phyloP scores from a whole-genome alignment of 2,113 vertebrate species.

The Ondatra zibethicus region DNA sequence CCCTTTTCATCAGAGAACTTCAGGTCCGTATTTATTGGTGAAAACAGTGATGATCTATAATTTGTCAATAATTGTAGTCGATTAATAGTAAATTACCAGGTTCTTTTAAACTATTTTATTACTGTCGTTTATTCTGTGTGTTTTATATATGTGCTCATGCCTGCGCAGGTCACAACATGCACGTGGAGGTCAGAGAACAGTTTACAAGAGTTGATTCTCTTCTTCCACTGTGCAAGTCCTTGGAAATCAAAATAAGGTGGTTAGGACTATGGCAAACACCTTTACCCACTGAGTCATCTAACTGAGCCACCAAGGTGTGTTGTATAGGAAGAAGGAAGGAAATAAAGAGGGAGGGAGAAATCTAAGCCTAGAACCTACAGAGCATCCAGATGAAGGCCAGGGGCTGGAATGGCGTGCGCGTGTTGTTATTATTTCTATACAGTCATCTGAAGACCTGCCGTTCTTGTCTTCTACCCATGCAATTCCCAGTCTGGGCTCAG shows the following conservation, averaged over 20 bases:
- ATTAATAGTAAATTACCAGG: not conserved
- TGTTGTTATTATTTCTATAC: not conserved
- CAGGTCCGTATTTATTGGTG: constrained; percentile 8
- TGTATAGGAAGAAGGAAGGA: not conserved
- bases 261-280: not conserved
- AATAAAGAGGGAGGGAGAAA: not conserved
- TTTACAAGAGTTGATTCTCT: not conserved
- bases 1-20: not conserved
- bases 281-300: not conserved
- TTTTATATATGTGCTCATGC: not conserved
- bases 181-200: not conserved
- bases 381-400: not conserved
- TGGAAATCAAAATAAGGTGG: no score
- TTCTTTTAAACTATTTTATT: not conserved
- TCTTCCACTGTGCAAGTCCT: not conserved
- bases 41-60: constrained; percentile 26
- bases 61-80: constrained; percentile 1
- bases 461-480: constrained; percentile 52
- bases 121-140: not conserved
- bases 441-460: not conserved
- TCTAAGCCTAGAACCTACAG: not conserved
- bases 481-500: constrained; percentile 79
- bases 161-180: no score
- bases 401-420: no score
- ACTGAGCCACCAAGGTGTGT: not conserved